Percentiles rank a stretch among this genome's conserved stretches.
Conservation (phyloP, 2,797 vertebrate genomes). For the Vultur gryphus region DNA sequence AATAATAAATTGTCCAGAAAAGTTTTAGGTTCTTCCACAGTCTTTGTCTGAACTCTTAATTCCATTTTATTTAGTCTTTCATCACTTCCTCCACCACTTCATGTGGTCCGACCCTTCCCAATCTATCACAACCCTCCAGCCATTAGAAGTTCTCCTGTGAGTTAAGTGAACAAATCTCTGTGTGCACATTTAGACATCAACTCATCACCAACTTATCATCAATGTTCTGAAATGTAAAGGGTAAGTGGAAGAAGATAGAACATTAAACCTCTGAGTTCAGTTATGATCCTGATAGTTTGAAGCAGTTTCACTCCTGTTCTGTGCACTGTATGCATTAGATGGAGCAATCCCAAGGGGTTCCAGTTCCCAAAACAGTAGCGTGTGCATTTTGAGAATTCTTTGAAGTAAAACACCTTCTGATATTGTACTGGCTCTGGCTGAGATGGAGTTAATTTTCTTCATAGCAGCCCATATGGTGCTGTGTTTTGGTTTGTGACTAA, state of each 20-base stretch:
- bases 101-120: background rate
- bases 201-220: background rate
- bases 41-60: background rate
- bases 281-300: background rate
- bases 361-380: background rate
- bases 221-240: background rate
- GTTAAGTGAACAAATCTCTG: background rate
- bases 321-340: background rate
- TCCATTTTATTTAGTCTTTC: background rate
- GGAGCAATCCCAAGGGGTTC: background rate
- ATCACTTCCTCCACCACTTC: background rate
- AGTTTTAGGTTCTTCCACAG: background rate
- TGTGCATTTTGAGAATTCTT: background rate
- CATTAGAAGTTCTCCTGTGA: background rate
- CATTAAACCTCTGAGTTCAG: background rate
- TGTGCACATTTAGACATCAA: background rate
- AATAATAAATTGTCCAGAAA: background rate
- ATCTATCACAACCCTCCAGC: background rate
- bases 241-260: background rate
- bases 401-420: background rate
- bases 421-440: background rate
- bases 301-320: background rate
- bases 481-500: background rate
- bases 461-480: background rate
- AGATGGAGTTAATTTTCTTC: background rate